phyloP scores from a whole-genome alignment of 2,888 invertebrate species.

The Latheticus oryzae region DNA sequence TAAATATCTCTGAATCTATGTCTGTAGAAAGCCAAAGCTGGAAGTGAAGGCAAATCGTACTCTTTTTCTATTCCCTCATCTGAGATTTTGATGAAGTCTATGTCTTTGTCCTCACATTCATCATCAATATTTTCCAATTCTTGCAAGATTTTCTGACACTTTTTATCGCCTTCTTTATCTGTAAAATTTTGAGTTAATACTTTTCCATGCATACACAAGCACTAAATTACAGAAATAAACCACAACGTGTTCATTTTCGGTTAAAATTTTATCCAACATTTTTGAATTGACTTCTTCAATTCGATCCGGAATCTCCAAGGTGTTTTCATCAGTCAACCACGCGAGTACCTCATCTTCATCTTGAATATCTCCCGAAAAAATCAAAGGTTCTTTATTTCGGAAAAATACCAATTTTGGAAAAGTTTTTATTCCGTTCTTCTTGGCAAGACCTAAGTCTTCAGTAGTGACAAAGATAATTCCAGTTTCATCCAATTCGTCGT shows the following conservation, averaged over 20 bases:
- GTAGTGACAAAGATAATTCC: slow-evolving; percentile 95
- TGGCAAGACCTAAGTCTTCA: slow-evolving; percentile 83
- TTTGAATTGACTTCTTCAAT: slow-evolving; percentile 92
- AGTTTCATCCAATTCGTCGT: slow-evolving; percentile 91
- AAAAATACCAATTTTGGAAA: slow-evolving; percentile 91
- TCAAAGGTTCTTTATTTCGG: slow-evolving; percentile 88
- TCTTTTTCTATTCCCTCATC: slow-evolving; percentile 89
- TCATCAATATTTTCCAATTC: slow-evolving; percentile 94
- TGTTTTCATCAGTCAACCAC: slow-evolving; percentile 92
- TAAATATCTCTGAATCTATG: slow-evolving; percentile 91
- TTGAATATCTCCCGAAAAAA: slow-evolving; percentile 85
- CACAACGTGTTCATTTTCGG: slow-evolving; percentile 89
- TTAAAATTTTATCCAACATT: slow-evolving; percentile 90
- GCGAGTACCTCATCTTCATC: slow-evolving; percentile 92
- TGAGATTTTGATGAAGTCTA: slow-evolving; percentile 92
- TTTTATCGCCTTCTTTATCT: slow-evolving; percentile 92
- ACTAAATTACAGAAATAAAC: slow-evolving; percentile 86
- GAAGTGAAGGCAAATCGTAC: slow-evolving; percentile 84
- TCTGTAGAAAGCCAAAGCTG: slow-evolving; percentile 87
- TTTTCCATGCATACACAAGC: too few relatives aligned
- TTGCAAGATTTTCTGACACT: slow-evolving; percentile 87
- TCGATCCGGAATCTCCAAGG: slow-evolving; percentile 89
- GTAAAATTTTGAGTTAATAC: slow-evolving; percentile 44
- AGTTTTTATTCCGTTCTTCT: slow-evolving; percentile 85
- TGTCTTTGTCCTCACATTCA: slow-evolving; percentile 91